A percentile compares a stretch with the other conserved stretches of the same genome.
phyloP scores from a whole-genome alignment of 2,888 invertebrate species.

The Nomada ferruginata region DNA sequence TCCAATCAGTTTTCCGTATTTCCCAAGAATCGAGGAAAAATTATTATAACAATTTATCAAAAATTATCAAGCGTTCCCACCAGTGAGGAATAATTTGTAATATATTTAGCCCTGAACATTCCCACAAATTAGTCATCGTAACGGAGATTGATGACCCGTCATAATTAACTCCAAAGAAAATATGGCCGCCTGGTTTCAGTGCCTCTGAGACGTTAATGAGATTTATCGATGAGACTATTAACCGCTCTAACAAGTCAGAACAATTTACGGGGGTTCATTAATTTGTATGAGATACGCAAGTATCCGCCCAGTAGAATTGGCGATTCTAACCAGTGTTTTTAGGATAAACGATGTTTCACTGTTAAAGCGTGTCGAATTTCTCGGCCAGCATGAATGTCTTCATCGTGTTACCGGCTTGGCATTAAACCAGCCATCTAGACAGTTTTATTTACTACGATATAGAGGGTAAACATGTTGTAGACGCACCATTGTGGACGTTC shows the following conservation, averaged over 20 bases:
- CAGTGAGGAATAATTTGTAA: too few relatives aligned
- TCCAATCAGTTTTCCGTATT: too few relatives aligned
- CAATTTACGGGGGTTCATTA: conserved; percentile 22
- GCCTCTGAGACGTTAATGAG: conserved; percentile 21
- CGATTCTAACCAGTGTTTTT: not conserved
- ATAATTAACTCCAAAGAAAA: not conserved
- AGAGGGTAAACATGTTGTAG: conserved; percentile 14
- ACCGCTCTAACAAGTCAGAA: not conserved
- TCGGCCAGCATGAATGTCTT: conserved; percentile 29
- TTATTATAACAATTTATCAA: too few relatives aligned
- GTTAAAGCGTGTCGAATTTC: conserved; percentile 33
- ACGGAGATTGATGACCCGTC: conserved; percentile 27
- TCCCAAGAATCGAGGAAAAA: too few relatives aligned
- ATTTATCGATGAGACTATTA: conserved; percentile 27
- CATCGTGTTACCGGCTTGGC: conserved; percentile 42
- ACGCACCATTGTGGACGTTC: not conserved
- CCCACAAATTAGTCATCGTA: not conserved
- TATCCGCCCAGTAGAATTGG: not conserved
- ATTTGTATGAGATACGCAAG: not conserved
- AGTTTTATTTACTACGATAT: conserved; percentile 33
- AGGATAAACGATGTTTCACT: not conserved
- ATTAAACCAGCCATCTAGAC: conserved; percentile 21
- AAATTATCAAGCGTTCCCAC: too few relatives aligned
- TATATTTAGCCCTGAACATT: not conserved
- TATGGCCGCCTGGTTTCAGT: not conserved